phyloP scores from a whole-genome alignment of 2,797 vertebrate species.

The Molossus alvarezi region DNA sequence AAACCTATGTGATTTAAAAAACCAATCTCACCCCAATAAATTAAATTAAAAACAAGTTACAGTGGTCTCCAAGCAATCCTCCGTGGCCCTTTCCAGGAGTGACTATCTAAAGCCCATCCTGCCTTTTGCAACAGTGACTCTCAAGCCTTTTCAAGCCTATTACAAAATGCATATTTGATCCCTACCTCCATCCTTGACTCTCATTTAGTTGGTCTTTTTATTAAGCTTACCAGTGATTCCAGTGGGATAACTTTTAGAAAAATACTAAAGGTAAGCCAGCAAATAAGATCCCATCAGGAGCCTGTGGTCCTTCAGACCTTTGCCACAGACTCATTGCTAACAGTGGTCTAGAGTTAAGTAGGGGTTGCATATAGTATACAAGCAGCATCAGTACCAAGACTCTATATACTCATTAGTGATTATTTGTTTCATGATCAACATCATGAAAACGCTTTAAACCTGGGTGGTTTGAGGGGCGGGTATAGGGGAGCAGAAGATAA shows the following conservation, averaged over 20 bases:
- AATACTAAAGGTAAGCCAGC: background rate
- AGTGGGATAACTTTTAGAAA: background rate
- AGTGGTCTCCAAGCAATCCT: background rate
- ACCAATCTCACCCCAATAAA: background rate
- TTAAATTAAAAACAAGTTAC: background rate
- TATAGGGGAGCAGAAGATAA: background rate
- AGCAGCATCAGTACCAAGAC: background rate
- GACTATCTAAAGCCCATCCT: background rate
- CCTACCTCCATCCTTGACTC: background rate
- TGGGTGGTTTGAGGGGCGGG: background rate
- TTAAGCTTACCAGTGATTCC: background rate
- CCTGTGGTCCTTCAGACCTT: background rate
- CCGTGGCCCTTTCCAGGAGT: background rate
- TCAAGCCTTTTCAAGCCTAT: background rate
- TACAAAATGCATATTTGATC: background rate
- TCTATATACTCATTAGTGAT: background rate
- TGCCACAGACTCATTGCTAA: background rate
- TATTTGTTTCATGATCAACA: background rate
- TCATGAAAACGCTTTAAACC: background rate
- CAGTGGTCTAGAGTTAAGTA: background rate
- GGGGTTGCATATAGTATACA: background rate
- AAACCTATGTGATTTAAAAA: background rate
- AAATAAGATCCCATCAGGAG: background rate
- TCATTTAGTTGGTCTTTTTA: conserved; percentile 33
- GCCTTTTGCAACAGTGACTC: background rate